Percentiles rank a stretch among this genome's conserved stretches.
These are phyloP conservation scores for Cylas formicarius DNA, from an alignment of 1,140 invertebrate species.

Conservation along the genomic window DNA sequence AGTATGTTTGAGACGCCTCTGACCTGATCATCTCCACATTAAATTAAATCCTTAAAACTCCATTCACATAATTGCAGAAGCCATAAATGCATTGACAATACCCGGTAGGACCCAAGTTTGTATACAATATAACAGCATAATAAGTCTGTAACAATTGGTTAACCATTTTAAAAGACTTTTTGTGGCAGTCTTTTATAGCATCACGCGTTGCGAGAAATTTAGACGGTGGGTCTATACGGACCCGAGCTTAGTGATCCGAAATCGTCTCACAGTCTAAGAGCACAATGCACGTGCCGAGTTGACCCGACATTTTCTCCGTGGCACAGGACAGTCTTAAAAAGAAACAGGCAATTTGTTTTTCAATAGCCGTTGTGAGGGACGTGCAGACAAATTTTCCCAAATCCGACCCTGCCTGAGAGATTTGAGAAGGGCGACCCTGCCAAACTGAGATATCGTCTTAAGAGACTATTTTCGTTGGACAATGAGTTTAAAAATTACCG, in stretches of 20 bases:
- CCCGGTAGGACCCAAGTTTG: conserved; percentile 14
- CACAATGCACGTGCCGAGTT: conserved; percentile 17
- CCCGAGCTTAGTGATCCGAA: neutral
- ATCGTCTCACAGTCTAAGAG: conserved; percentile 6
- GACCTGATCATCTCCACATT: too few species aligned
- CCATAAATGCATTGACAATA: conserved; percentile 13
- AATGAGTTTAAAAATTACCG: conserved; percentile 15
- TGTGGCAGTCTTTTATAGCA: conserved; percentile 15
- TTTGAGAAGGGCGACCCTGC: conserved; percentile 3
- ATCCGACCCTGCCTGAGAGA: too few species aligned
- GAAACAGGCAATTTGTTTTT: too few species aligned
- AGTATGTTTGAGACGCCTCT: too few species aligned
- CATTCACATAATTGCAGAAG: conserved; percentile 13
- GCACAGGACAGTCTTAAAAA: conserved; percentile 11
- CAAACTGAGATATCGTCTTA: conserved; percentile 17
- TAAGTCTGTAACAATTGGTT: conserved; percentile 24
- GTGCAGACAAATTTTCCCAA: too few species aligned
- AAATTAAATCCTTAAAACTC: conserved; percentile 20
- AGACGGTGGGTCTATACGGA: conserved; percentile 1
- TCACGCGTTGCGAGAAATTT: conserved; percentile 13
- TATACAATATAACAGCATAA: conserved; percentile 25
- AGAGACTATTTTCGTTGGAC: conserved; percentile 17
- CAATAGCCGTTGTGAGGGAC: too few species aligned
- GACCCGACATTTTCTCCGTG: conserved; percentile 6
- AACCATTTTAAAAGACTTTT: conserved; percentile 21